Percentiles rank a stretch among this genome's conserved stretches.
These are phyloP conservation scores for Lithodes maja DNA, from an alignment of 2,888 invertebrate species.

Conservation along the genomic window DNA sequence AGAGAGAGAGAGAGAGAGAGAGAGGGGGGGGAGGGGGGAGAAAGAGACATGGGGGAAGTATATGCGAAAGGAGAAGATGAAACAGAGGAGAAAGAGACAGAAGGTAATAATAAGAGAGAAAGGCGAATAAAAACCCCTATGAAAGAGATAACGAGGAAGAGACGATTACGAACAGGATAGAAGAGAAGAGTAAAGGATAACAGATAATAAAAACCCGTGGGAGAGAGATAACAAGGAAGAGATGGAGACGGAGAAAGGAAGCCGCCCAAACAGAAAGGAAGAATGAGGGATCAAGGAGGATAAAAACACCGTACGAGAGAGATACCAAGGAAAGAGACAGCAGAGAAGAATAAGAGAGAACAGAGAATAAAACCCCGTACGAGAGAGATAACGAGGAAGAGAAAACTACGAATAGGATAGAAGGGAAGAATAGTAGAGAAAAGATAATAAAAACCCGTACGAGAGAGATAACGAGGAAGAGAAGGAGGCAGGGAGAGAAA, in stretches of 20 bases:
- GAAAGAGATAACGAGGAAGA: not conserved
- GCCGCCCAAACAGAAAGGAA: not conserved
- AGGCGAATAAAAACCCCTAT: not conserved
- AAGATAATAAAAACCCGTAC: too few relatives aligned
- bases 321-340: not conserved
- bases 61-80: not conserved
- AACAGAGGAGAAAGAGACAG: not conserved
- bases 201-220: too few relatives aligned
- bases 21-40: not conserved
- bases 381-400: not conserved
- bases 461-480: not conserved
- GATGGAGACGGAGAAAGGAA: not conserved
- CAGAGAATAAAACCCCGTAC: not conserved
- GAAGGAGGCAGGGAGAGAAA: not conserved
- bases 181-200: not conserved
- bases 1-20: too few relatives aligned
- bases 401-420: not conserved
- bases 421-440: not conserved
- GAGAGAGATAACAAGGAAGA: not conserved
- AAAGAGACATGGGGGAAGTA: not conserved
- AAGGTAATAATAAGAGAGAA: not conserved
- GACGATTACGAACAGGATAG: not conserved
- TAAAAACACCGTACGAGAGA: not conserved
- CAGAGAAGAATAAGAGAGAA: not conserved
- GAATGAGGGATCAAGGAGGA: not conserved